phyloP scores from a whole-genome alignment of 2,888 invertebrate species.

The Ditula angustiorana region DNA sequence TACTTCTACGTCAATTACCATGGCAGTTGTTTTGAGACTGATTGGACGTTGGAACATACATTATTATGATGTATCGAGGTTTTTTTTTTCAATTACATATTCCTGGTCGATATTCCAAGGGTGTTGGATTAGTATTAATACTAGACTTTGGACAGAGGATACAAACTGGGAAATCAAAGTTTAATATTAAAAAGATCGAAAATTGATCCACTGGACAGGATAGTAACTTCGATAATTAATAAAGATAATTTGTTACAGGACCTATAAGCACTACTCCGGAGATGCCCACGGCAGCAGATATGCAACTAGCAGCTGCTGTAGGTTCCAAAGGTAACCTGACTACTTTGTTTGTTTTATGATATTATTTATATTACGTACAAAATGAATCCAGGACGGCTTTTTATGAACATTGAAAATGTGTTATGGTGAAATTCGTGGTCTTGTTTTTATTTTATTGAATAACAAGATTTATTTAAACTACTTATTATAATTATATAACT shows the following conservation, averaged over 20 bases:
- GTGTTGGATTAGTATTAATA: constrained; percentile 51
- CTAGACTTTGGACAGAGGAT: constrained; percentile 50
- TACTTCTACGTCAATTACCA: constrained; percentile 41
- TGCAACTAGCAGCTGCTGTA: constrained; percentile 78
- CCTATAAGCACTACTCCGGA: constrained; percentile 81
- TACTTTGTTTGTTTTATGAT: no score
- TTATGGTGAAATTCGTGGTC: no score
- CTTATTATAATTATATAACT: no score
- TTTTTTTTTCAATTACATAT: constrained; percentile 51
- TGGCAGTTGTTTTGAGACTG: constrained; percentile 48
- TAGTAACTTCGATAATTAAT: background rate
- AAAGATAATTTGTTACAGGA: constrained; percentile 57
- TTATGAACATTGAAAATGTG: no score
- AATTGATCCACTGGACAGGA: no score
- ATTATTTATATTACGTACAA: no score
- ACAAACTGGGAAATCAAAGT: constrained; percentile 35
- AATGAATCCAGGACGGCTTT: no score
- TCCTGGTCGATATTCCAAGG: constrained; percentile 47
- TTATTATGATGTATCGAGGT: constrained; percentile 62
- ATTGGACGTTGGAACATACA: constrained; percentile 61
- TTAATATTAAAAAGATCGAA: background rate
- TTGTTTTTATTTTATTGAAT: no score
- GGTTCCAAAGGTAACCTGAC: constrained; percentile 76
- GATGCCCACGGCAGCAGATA: constrained; percentile 80
- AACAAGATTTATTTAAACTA: no score